Evolutionary conservation across 2,797 vertebrate genomes (phyloP).

Genomic region (Avahi laniger): DNA sequence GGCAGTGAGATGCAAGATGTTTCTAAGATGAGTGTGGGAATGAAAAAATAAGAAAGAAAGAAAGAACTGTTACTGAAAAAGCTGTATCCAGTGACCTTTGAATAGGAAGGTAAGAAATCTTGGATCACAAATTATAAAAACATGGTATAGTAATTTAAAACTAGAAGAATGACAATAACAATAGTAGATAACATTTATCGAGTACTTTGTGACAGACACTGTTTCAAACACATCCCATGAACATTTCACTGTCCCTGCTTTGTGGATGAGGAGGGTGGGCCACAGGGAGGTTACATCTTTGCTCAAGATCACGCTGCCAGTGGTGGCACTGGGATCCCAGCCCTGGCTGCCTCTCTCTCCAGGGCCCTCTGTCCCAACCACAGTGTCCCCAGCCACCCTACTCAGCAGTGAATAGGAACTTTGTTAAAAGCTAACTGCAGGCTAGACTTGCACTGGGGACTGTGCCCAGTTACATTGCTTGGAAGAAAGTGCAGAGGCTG

Average conservation of each 20-base stretch:
- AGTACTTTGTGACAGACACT: background rate
- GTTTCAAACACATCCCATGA: background rate
- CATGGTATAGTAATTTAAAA: background rate
- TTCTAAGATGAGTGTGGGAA: background rate
- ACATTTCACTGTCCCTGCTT: background rate
- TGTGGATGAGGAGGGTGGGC: background rate
- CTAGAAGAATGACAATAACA: too few species aligned
- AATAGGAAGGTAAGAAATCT: background rate
- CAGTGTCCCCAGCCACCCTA: too few species aligned
- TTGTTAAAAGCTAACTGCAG: background rate
- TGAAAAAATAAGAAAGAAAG: background rate
- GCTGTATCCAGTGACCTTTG: background rate
- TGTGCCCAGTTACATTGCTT: background rate
- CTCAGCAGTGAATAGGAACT: background rate
- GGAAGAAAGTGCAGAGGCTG: background rate
- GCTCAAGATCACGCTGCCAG: accelerated
- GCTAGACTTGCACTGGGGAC: too few species aligned
- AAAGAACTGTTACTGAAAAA: background rate
- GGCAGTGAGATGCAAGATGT: background rate
- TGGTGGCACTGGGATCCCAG: background rate
- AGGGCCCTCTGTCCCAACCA: background rate
- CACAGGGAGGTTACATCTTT: background rate
- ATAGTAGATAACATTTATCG: background rate
- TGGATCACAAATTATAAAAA: background rate
- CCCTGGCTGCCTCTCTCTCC: background rate